These are phyloP conservation scores for Volucella zonaria DNA, from an alignment of 2,888 invertebrate genomes.

Conservation along the genomic window DNA sequence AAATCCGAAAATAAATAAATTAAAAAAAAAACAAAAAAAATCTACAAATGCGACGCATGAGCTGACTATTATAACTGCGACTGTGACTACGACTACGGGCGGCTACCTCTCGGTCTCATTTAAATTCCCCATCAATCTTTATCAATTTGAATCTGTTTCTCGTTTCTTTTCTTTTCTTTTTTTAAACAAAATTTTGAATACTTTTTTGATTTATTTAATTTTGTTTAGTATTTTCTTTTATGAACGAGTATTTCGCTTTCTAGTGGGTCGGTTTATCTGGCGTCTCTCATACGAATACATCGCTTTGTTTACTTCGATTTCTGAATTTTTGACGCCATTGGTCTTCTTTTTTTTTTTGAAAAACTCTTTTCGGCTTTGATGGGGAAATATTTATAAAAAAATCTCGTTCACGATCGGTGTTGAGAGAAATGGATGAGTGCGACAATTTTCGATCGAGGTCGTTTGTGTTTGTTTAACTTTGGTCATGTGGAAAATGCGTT, in stretches of 20 bases:
- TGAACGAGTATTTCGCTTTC: not conserved
- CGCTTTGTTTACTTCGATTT: too few species aligned
- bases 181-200: slow-evolving; percentile 8
- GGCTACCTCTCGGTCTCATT: slow-evolving; percentile 9
- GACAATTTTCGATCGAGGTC: too few species aligned
- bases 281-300: too few species aligned
- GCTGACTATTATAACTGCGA: too few species aligned
- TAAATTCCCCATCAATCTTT: slow-evolving; percentile 60
- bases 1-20: slow-evolving; percentile 39
- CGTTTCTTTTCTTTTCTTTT: slow-evolving; percentile 29
- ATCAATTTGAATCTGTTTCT: slow-evolving; percentile 33
- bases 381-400: not conserved
- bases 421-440: too few species aligned
- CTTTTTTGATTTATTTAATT: slow-evolving; percentile 46
- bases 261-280: slow-evolving; percentile 10
- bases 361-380: not conserved
- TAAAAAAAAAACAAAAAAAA: slow-evolving; percentile 21
- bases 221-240: slow-evolving; percentile 1
- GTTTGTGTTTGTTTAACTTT: too few species aligned
- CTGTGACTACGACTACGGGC: too few species aligned
- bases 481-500: too few species aligned
- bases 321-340: too few species aligned
- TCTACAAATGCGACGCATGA: not conserved
- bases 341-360: too few species aligned
- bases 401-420: too few species aligned